Evolutionary conservation across 1,140 invertebrate species (phyloP), one percentile per base, ranked within the genome.

Genomic region (Pseudomyrmex concolor): DNA sequence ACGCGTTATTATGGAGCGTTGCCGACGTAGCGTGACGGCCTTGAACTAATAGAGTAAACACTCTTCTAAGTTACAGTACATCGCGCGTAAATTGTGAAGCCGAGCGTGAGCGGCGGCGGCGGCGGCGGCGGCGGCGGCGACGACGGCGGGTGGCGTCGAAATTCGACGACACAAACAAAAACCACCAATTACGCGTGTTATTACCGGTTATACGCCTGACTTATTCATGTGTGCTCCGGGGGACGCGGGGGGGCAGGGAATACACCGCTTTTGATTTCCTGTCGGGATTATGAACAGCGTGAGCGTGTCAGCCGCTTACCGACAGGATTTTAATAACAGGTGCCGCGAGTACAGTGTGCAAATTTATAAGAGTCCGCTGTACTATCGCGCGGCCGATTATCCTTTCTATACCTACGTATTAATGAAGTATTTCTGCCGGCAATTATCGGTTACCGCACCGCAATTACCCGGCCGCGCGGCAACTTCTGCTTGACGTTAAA

Each of bases 261-360:
- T 51, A 15, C 19, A 50, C 54, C 66, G 76, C 19, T 66, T 80
- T 66, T 80, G 76, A 80, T 80, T 80, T 80, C 66, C 76, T 80
- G 76, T 80, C 76, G 76, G 76, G 17, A 54, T n/a, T n/a, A n/a
- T n/a, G 66, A 50, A 80, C 76, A 71, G 76, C n/a, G n/a, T 66
- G 66, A 80, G 76, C 76, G 76, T 80, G 76, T 80, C 76, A 71
- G 76, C 66, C 76, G 76, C 76, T 80, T 70, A 80, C 76, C 76
- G 76, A 80, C 76, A 80, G 76, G 76, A 80, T 80, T 80, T 80
- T 80, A 80, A 80, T 80, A 80, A 80, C 76, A 80, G 76, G 76
- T 80, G 76, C 76, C 10, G 76, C 66, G 76, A 80, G 54, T 80
- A 78, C 76, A 80, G 76, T 80, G 76, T 80, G 76, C 76, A 80